phyloP scores from a whole-genome alignment of 2,113 vertebrate genomes.

The Noctilio leporinus region DNA sequence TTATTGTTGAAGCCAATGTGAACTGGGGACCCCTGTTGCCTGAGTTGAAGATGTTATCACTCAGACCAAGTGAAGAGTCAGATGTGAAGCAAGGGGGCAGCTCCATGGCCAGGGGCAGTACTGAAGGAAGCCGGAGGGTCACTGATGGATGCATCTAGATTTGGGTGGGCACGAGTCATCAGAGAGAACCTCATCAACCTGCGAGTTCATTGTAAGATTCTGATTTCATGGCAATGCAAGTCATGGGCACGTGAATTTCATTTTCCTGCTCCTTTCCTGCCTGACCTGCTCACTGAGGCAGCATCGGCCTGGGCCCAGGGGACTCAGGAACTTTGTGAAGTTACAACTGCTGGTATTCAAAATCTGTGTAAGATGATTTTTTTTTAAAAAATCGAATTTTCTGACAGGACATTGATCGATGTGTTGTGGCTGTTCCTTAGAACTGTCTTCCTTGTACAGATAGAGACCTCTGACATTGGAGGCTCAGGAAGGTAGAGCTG shows the following conservation, averaged over 20 bases:
- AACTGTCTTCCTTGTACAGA: too few relatives aligned
- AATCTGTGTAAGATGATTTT: neutral
- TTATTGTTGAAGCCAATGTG: neutral
- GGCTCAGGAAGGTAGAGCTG: neutral
- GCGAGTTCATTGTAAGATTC: neutral
- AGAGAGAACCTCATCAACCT: neutral
- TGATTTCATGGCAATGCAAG: neutral
- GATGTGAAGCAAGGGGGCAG: neutral
- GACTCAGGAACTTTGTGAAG: neutral
- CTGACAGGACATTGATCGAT: neutral
- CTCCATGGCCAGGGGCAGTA: neutral
- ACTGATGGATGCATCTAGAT: neutral
- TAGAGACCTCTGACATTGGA: neutral
- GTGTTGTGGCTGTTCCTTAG: neutral
- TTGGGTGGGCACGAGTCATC: neutral
- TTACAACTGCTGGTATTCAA: neutral
- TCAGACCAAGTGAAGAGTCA: neutral
- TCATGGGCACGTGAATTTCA: neutral
- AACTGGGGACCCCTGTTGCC: neutral
- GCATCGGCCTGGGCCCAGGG: neutral
- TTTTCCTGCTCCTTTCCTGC: neutral
- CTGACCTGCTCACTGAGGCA: neutral
- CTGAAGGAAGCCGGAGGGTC: neutral
- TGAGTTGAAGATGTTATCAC: neutral
- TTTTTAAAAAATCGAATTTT: neutral